These are phyloP conservation scores for Meandrusa payeni DNA, from an alignment of 2,888 invertebrate genomes.

Conservation along the genomic window DNA sequence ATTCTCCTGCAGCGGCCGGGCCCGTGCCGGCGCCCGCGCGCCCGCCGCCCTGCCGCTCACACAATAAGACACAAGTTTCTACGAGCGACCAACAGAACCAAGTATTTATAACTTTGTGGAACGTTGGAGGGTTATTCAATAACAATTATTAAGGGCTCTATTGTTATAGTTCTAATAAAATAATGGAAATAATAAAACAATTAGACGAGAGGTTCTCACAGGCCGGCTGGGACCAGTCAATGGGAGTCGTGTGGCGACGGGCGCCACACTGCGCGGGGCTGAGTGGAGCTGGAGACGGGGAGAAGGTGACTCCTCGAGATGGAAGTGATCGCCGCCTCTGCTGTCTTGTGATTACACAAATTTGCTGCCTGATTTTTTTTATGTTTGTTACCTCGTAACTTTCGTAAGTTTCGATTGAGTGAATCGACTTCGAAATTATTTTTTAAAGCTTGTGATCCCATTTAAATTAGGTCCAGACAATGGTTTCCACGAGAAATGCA, in stretches of 20 bases:
- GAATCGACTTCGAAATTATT: too few species aligned
- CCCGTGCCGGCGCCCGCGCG: neutral
- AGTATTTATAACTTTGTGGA: constrained; percentile 18
- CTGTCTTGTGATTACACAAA: constrained; percentile 6
- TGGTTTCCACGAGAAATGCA: too few species aligned
- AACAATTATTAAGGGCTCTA: constrained; percentile 34
- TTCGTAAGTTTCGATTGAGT: too few species aligned
- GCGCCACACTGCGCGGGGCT: too few species aligned
- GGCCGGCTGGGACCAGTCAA: constrained; percentile 30
- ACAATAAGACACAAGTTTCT: neutral
- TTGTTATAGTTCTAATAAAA: constrained; percentile 29
- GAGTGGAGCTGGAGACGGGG: too few species aligned
- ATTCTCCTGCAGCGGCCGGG: constrained; percentile 2
- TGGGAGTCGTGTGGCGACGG: constrained; percentile 40
- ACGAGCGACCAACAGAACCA: neutral
- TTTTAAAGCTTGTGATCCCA: too few species aligned
- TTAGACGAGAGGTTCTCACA: constrained; percentile 30
- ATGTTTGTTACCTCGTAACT: too few species aligned
- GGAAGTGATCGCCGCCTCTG: too few species aligned
- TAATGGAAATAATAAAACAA: constrained; percentile 41
- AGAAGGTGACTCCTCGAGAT: too few species aligned
- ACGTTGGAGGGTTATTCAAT: constrained; percentile 33
- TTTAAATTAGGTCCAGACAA: too few species aligned
- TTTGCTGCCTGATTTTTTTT: too few species aligned
- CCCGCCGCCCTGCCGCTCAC: neutral